phyloP scores from a whole-genome alignment of 2,797 vertebrate species.

The Percopsis omiscomaycus region DNA sequence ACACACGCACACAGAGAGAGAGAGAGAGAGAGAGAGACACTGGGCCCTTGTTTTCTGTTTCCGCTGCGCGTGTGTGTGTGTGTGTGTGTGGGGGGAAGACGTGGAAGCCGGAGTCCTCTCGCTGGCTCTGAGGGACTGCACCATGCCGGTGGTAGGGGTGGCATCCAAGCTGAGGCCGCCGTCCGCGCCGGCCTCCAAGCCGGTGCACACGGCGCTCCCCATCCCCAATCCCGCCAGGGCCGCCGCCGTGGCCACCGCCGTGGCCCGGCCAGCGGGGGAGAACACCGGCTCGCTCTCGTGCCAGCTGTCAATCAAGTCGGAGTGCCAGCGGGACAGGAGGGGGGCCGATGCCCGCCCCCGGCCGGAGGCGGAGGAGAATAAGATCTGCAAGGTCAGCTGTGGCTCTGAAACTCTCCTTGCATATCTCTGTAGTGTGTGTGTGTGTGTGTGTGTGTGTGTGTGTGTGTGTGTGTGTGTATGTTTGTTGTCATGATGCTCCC shows the following conservation, averaged over 20 bases:
- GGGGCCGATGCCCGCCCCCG: constrained; percentile 66
- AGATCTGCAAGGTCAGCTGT: constrained; percentile 88
- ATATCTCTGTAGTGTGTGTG: neutral
- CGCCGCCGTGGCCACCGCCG: constrained; percentile 67
- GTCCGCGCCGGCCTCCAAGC: constrained; percentile 83
- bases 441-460: neutral
- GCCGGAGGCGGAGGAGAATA: constrained; percentile 86
- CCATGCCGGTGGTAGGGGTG: constrained; percentile 95
- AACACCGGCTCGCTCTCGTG: constrained; percentile 76
- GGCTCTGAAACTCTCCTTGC: neutral
- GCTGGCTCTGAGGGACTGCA: constrained; percentile 44
- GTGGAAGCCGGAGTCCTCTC: constrained; percentile 16
- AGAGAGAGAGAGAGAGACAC: constrained; percentile 20
- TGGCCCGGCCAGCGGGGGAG: constrained; percentile 55
- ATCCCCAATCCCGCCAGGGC: constrained; percentile 83
- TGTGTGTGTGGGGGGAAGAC: neutral
- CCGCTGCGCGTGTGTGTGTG: neutral
- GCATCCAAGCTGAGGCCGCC: constrained; percentile 92
- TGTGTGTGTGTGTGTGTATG: neutral
- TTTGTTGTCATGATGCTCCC: too few species aligned
- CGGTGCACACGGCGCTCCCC: constrained; percentile 89
- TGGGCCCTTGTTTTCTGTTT: constrained; percentile 23
- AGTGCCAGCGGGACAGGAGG: constrained; percentile 79
- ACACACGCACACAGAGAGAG: neutral
- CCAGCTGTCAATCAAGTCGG: constrained; percentile 86